Percentiles rank a stretch among this genome's conserved stretches.
phyloP scores from a whole-genome alignment of 2,888 invertebrate genomes.

The Prosapia bicincta region DNA sequence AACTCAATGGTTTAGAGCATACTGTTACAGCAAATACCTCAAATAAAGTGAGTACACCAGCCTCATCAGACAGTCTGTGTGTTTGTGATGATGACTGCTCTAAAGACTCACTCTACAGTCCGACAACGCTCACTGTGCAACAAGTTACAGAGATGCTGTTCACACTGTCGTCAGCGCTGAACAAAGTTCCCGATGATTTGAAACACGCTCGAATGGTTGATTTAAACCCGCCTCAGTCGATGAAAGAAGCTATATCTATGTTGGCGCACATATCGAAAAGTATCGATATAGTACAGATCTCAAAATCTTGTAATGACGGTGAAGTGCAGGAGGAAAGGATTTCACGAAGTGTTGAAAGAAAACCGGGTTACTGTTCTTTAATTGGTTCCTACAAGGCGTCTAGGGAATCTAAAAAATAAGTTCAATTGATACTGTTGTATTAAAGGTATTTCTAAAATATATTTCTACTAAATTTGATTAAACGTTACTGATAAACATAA shows the following conservation, averaged over 20 bases:
- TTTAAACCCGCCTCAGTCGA: not conserved
- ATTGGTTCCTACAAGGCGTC: too few relatives aligned
- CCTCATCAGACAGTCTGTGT: too few relatives aligned
- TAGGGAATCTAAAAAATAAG: too few relatives aligned
- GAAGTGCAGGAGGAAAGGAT: not conserved
- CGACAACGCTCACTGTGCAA: not conserved
- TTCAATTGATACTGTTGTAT: too few relatives aligned
- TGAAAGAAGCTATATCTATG: not conserved
- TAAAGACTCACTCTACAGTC: not conserved
- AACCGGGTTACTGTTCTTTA: not conserved
- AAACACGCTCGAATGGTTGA: not conserved
- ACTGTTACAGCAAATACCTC: too few relatives aligned
- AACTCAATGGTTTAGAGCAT: too few relatives aligned
- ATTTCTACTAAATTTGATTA: too few relatives aligned
- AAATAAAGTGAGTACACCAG: too few relatives aligned
- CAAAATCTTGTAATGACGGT: not conserved
- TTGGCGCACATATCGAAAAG: not conserved
- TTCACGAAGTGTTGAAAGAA: not conserved
- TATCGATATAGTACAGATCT: not conserved
- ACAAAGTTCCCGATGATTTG: not conserved
- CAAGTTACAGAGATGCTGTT: not conserved
- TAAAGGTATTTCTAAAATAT: too few relatives aligned
- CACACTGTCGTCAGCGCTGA: not conserved
- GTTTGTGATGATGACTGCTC: too few relatives aligned
- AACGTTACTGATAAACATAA: too few relatives aligned